Conservation (phyloP, 2,888 invertebrate species). For the Tipula helvola region DNA sequence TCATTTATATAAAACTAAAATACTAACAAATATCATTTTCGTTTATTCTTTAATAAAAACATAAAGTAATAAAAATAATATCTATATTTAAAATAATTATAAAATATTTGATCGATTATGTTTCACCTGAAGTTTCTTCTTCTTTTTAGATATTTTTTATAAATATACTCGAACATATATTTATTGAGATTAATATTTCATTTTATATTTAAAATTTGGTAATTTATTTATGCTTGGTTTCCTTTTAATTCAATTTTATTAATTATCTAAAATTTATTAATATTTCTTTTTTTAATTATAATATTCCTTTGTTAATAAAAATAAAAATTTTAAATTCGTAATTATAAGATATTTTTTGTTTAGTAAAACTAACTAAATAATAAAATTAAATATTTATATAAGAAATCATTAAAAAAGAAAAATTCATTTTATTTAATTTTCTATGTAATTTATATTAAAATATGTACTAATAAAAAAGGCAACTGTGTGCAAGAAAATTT, state of each 20-base stretch:
- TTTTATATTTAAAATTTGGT: not conserved
- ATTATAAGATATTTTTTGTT: not conserved
- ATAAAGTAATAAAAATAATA: not conserved
- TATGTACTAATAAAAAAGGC: not conserved
- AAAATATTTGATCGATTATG: not conserved
- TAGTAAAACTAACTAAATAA: not conserved
- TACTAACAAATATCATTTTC: not conserved
- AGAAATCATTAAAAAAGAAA: not conserved
- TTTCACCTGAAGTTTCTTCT: not conserved
- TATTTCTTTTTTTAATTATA: not conserved
- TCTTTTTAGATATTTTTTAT: not conserved
- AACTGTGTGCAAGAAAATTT: not conserved
- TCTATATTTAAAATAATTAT: not conserved
- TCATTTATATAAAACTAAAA: not conserved
- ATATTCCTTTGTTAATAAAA: not conserved
- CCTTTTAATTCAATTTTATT: not conserved
- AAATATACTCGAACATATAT: not conserved
- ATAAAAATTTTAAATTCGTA: not conserved
- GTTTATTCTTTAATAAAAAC: not conserved
- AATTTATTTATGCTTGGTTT: not conserved
- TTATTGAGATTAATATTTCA: not conserved
- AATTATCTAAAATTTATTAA: not conserved
- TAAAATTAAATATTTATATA: not conserved
- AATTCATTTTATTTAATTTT: not conserved
- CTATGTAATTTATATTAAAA: not conserved